A percentile compares a stretch with the other conserved stretches of the same genome.
These are phyloP conservation scores for Mus minutoides DNA, from an alignment of 2,797 vertebrate species.

Conservation along the genomic window DNA sequence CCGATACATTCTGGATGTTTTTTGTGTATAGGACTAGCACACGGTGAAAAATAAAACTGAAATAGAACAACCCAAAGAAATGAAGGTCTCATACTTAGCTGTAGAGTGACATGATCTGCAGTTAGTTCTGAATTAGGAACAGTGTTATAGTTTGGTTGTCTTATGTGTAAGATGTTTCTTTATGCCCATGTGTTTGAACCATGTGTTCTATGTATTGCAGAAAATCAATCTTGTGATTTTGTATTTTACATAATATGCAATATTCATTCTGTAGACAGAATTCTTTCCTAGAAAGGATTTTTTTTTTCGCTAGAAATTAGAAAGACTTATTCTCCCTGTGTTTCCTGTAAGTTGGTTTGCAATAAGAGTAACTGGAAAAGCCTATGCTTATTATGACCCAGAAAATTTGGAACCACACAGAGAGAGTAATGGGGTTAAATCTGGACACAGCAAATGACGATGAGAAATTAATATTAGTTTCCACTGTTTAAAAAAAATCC, in stretches of 20 bases:
- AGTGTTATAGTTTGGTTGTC: background rate
- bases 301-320: background rate
- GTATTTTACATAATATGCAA: background rate
- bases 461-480: conserved; percentile 71
- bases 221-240: background rate
- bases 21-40: background rate
- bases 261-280: background rate
- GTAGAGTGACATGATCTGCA: background rate
- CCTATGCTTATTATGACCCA: background rate
- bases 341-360: background rate
- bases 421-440: background rate
- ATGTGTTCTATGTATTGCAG: background rate
- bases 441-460: conserved; percentile 9
- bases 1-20: background rate
- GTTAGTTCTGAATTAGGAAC: background rate
- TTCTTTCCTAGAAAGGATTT: background rate
- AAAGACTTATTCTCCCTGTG: background rate
- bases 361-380: background rate
- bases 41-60: background rate
- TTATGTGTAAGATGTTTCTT: background rate
- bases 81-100: background rate
- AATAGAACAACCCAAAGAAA: background rate
- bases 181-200: background rate
- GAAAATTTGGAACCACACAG: conserved; percentile 32
- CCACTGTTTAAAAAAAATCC: conserved; percentile 65